Evolutionary conservation across 1,140 invertebrate species (phyloP).

Genomic region (Hestina assimilis): DNA sequence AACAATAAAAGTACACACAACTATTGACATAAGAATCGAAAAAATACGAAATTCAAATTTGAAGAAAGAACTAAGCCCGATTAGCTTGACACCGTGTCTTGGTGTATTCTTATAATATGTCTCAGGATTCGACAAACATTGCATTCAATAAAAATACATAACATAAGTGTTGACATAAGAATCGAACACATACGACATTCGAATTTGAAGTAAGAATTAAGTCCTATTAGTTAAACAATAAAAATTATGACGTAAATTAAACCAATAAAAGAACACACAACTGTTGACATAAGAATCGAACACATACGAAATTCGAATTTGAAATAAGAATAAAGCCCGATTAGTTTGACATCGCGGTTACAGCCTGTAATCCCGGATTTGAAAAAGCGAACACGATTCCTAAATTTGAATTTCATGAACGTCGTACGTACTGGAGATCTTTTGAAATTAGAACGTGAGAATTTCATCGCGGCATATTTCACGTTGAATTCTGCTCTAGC

Average conservation of each 20-base stretch:
- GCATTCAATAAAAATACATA: too few species aligned
- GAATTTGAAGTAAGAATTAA: constrained; percentile 24
- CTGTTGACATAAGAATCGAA: constrained; percentile 15
- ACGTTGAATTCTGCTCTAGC: constrained; percentile 28
- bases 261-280: not conserved
- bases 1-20: not conserved
- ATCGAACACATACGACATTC: constrained; percentile 27
- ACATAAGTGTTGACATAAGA: constrained; percentile 7
- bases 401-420: constrained; percentile 42
- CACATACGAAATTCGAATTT: constrained; percentile 26
- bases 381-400: constrained; percentile 34
- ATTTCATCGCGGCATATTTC: constrained; percentile 34
- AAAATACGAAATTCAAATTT: constrained; percentile 25
- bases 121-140: too few species aligned
- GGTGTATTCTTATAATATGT: too few species aligned
- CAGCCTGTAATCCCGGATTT: constrained; percentile 33
- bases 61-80: constrained; percentile 25
- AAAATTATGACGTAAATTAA: too few species aligned
- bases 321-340: constrained; percentile 26
- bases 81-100: constrained; percentile 35
- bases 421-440: constrained; percentile 25
- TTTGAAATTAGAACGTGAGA: constrained; percentile 38
- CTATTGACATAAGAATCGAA: constrained; percentile 15
- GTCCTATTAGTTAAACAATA: constrained; percentile 34
- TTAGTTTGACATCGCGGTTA: constrained; percentile 35